A percentile compares a stretch with the other conserved stretches of the same genome.
These are phyloP conservation scores for Glaucomys volans DNA, from an alignment of 2,113 vertebrate species.

Conservation along the genomic window DNA sequence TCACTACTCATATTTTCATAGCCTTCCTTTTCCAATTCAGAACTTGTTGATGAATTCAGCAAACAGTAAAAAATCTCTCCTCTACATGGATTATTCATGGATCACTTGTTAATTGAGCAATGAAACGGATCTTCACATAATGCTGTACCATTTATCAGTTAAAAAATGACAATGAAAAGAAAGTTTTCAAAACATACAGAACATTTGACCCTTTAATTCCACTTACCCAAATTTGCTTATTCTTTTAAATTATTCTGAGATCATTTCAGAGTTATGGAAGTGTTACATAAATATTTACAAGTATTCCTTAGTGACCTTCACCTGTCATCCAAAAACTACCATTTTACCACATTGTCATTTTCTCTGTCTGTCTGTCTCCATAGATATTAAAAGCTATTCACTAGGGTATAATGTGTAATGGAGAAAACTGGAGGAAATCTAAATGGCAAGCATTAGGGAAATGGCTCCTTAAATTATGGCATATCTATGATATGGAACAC, in stretches of 20 bases:
- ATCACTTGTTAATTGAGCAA: conserved; percentile 65
- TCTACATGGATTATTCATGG: conserved; percentile 31
- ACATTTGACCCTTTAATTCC: conserved; percentile 1
- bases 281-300: conserved; percentile 24
- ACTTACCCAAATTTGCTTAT: not conserved
- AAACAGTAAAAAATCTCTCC: conserved; percentile 30
- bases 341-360: not conserved
- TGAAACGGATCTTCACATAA: conserved; percentile 45
- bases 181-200: conserved; percentile 40
- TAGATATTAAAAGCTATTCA: conserved; percentile 40
- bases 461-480: conserved; percentile 2
- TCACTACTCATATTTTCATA: not conserved
- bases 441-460: not conserved
- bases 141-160: not conserved
- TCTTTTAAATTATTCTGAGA: conserved; percentile 53
- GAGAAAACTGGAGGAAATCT: not conserved
- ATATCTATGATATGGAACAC: not conserved
- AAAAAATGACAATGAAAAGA: conserved; percentile 43
- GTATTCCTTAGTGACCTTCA: not conserved
- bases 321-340: conserved; percentile 18
- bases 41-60: conserved; percentile 17
- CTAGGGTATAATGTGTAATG: conserved; percentile 7
- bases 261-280: conserved; percentile 21
- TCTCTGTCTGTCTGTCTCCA: not conserved
- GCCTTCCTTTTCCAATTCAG: conserved; percentile 14